phyloP scores from a whole-genome alignment of 2,113 vertebrate genomes.

The Bos indicus region DNA sequence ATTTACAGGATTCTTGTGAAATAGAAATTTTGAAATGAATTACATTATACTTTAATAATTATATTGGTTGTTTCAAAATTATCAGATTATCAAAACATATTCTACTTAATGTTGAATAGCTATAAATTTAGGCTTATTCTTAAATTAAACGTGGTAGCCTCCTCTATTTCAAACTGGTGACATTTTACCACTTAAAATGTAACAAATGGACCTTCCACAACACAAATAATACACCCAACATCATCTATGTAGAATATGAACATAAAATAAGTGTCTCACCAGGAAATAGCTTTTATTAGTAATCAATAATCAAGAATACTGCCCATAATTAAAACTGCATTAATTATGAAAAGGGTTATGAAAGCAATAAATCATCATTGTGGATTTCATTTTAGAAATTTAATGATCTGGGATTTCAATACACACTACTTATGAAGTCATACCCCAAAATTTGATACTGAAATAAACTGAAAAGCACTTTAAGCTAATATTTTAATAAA shows the following conservation, averaged over 20 bases:
- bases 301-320: slow-evolving; percentile 78
- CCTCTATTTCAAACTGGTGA: slow-evolving; percentile 21
- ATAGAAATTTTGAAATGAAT: slow-evolving; percentile 24
- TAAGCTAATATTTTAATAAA: slow-evolving; percentile 74
- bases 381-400: slow-evolving; percentile 75
- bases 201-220: slow-evolving; percentile 67
- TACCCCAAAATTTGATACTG: slow-evolving; percentile 75
- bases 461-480: slow-evolving; percentile 77
- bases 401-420: slow-evolving; percentile 74
- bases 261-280: slow-evolving; percentile 75
- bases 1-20: neutral
- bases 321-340: slow-evolving; percentile 79
- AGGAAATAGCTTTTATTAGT: slow-evolving; percentile 75
- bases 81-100: slow-evolving; percentile 30
- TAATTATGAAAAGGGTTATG: slow-evolving; percentile 80
- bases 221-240: slow-evolving; percentile 65
- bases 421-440: slow-evolving; percentile 72
- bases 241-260: slow-evolving; percentile 64
- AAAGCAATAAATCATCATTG: slow-evolving; percentile 80
- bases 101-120: neutral
- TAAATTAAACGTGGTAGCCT: neutral
- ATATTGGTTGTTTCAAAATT: slow-evolving; percentile 31
- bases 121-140: neutral
- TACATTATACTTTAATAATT: neutral
- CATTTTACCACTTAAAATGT: neutral